Base-by-base conservation (phyloP, 2,113 vertebrate genomes). In the Stigmatopora nigra region DNA sequence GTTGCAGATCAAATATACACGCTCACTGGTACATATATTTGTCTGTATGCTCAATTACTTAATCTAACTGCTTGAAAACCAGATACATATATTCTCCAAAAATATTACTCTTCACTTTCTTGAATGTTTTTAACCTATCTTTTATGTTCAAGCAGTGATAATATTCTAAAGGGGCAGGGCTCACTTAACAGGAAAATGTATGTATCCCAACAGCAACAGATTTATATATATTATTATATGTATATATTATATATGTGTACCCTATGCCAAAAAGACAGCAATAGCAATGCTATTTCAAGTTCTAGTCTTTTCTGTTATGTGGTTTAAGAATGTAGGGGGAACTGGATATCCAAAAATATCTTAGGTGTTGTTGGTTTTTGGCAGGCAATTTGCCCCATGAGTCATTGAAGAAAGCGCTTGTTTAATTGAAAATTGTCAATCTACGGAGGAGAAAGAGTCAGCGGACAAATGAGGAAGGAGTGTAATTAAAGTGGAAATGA, bases 371-470 rank as follows among this genome's bases (percentile, higher is more conserved):
- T 86, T 86, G 85, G 87, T 80, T 87, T 89, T 88, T 89, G 86
- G 89, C 88, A 89, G 84, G 82, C 87, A 84, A 86, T 86, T 86
- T 79, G 80, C 85, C 86, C 25, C 80, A 78, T 64, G 80, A 78
- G 80, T 87, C 83, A 87, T 85, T 88, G 85, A 89, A 83, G 84
- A 88, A 89, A 86, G 71, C 46, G 77, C 73, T 80, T 71, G 67
- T 84, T 81, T 86, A 85, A 88, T 86, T 88, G 82, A 81, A 83
- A 82, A 86, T 81, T 89, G 87, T 88, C 81, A 87, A 78, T 84
- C 81, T 84, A 81, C 12, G 71, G 71, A 61, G 71, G 75, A 64
- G 67, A 65, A 70, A 71, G 75, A 64, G 68, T 62, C 67, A 3
- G 67, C 76, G 72, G 65, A 75, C 66, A 69, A 69, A 82, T 65